Base-by-base conservation (phyloP, 2,113 vertebrate genomes). In the Elephas maximus region DNA sequence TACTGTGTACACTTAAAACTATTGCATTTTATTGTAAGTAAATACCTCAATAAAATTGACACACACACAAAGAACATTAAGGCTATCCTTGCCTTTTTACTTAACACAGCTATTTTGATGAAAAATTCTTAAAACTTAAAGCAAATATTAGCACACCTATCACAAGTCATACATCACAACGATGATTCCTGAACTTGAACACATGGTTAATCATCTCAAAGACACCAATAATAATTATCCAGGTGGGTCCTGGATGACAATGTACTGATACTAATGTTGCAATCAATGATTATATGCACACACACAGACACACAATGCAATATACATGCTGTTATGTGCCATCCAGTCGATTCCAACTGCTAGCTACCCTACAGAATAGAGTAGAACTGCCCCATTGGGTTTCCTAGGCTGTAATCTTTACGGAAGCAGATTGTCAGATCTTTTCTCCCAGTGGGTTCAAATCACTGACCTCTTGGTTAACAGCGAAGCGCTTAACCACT, bases 101-200 rank as follows among this genome's bases (percentile, higher is more conserved):
- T 53, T 53, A 17, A 30, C 53, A 73, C 24, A 76, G 45, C 20
- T 65, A 84, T 60, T 91, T 73, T 91, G 71, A 88, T 71, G 30
- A 26, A 67, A 79, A 94, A 51, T 73, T 83, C 33, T 91, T 80
- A 76, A 93, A 92, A 93, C 10, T 79, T 37, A 88, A 83, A 91
- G 20, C 85, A 88, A 84, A 23, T 80, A 76, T 69, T 51, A 95
- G 30, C 57, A 51, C 8, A 53, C 2, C 5, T 33, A n/a, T 65
- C 6, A 41, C 33, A 69, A 67, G 18, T 76, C 11, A 9, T 51
- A 62, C 73, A 44, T 5, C 41, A 37, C 88, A 37, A 30, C 1
- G 17, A 73, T 73, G 71, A n/a, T 73, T 73, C 41, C 33, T 89
- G 44, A 86, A 12, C 18, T 28, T 41, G 74, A 57, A 57, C 44